Base-by-base conservation (phyloP, 2,797 vertebrate genomes). In the Sarcophilus harrisii region DNA sequence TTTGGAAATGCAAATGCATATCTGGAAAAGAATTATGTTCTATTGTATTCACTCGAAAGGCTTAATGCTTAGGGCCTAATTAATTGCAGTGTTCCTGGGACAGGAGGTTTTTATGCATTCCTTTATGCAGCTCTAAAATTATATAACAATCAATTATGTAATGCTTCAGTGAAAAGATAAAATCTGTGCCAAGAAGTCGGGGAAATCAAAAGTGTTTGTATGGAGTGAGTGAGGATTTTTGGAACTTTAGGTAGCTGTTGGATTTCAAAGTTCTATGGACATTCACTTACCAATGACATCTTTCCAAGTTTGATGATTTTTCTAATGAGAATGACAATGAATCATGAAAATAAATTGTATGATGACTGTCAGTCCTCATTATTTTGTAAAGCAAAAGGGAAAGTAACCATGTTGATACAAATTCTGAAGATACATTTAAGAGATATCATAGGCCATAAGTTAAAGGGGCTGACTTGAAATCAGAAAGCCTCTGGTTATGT, bases 1-100 rank as follows among this genome's bases (percentile, higher is more conserved):
- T 87, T 95, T 92, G 13, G 27, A 94, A 93, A 93, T 90, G n/a
- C 1, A 90, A 94, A 92, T 95, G 73, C 90, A 90, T 4, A 30
- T 91, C 49, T 92, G 38, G n/a, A 92, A 94, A 95, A 95, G 11
- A n/a, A 81, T 81, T 81, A 81, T 14, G 57, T 21, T 28, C 62
- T 57, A 3, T 93, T 95, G 57, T 93, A 49, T 92, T 60, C 14
- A 38, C 27, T 91, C 21, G 18, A 91, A 91, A 96, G 66, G 9
- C 1, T 38, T 52, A 18, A 38, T 62, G 29, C 32, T 28, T 93
- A 94, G 92, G 18, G 2, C 11, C 27, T 93, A 87, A 18, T 93
- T 95, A 97, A 96, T 94, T 95, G 57, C 5, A 91, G 4, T 21
- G 1, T 90, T 87, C 16, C n/a, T 32, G 38, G 5, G 52, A 90